Conservation (phyloP, 2,888 invertebrate species). For the Dascillus cervinus region DNA sequence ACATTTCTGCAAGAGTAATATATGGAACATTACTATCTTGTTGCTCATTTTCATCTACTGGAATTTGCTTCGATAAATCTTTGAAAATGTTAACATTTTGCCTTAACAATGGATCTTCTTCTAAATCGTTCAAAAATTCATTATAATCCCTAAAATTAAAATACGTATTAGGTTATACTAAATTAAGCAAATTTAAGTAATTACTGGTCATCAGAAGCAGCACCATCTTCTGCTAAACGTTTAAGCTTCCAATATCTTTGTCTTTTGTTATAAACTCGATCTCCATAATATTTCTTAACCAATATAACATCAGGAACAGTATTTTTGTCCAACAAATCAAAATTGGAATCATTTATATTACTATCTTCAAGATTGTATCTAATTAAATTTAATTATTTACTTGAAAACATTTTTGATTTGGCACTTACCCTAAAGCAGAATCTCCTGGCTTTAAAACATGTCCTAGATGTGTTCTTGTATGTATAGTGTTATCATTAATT, state of each 20-base stretch:
- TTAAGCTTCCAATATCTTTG: constrained; percentile 86
- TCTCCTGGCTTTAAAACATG: constrained; percentile 90
- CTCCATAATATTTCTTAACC: constrained; percentile 87
- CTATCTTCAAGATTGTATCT: constrained; percentile 85
- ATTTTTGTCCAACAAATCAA: constrained; percentile 69
- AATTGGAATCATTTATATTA: constrained; percentile 84
- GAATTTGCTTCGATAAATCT: constrained; percentile 46
- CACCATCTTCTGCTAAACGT: constrained; percentile 67
- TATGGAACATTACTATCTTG: constrained; percentile 61
- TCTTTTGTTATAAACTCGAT: constrained; percentile 60
- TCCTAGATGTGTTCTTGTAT: constrained; percentile 89
- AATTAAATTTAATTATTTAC: constrained; percentile 18
- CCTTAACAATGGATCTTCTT: constrained; percentile 85
- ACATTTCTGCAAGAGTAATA: constrained; percentile 86
- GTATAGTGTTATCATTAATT: constrained; percentile 69
- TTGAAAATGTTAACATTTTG: constrained; percentile 92
- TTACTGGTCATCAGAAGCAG: constrained; percentile 54
- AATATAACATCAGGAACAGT: constrained; percentile 83
- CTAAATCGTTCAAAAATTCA: constrained; percentile 94
- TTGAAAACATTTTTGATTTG: not conserved
- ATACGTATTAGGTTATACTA: constrained; percentile 1
- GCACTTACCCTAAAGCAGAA: constrained; percentile 76
- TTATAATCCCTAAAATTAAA: constrained; percentile 69
- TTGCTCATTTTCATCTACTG: constrained; percentile 51
- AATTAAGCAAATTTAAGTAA: constrained; percentile 12